Percentiles rank a stretch among this genome's conserved stretches.
These are phyloP conservation scores for Diaperis boleti DNA, from an alignment of 2,888 invertebrate species.

Conservation along the genomic window DNA sequence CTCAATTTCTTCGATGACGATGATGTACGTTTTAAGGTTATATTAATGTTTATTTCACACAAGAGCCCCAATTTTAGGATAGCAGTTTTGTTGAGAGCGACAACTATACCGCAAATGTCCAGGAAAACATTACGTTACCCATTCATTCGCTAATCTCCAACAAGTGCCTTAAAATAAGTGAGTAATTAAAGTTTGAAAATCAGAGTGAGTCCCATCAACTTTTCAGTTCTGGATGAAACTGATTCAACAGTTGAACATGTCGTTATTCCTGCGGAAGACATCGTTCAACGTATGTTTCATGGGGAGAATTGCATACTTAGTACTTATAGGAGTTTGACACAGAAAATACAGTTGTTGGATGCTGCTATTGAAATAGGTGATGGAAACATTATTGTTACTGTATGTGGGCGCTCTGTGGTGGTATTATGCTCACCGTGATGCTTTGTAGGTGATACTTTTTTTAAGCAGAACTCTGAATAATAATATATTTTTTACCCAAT, in stretches of 20 bases:
- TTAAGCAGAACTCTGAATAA: slow-evolving; percentile 80
- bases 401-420: too few species aligned
- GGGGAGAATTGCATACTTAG: slow-evolving; percentile 69
- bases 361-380: slow-evolving; percentile 78
- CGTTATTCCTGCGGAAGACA: slow-evolving; percentile 64
- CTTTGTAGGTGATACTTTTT: slow-evolving; percentile 80
- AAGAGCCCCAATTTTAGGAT: slow-evolving; percentile 46
- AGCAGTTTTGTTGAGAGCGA: slow-evolving; percentile 31
- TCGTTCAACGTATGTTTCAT: slow-evolving; percentile 68
- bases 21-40: slow-evolving; percentile 64
- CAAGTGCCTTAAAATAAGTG: slow-evolving; percentile 42
- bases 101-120: slow-evolving; percentile 52
- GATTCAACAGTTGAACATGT: slow-evolving; percentile 49
- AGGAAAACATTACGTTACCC: slow-evolving; percentile 55
- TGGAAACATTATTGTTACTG: slow-evolving; percentile 81
- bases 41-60: not conserved
- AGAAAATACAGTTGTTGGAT: slow-evolving; percentile 79
- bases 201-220: slow-evolving; percentile 19
- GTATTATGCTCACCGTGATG: too few species aligned
- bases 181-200: slow-evolving; percentile 24
- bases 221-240: slow-evolving; percentile 67
- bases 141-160: slow-evolving; percentile 61
- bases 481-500: slow-evolving; percentile 76
- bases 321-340: slow-evolving; percentile 67
- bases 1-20: slow-evolving; percentile 77